Base-by-base conservation (phyloP, 2,797 vertebrate species). In the Poeciliopsis gracilis region DNA sequence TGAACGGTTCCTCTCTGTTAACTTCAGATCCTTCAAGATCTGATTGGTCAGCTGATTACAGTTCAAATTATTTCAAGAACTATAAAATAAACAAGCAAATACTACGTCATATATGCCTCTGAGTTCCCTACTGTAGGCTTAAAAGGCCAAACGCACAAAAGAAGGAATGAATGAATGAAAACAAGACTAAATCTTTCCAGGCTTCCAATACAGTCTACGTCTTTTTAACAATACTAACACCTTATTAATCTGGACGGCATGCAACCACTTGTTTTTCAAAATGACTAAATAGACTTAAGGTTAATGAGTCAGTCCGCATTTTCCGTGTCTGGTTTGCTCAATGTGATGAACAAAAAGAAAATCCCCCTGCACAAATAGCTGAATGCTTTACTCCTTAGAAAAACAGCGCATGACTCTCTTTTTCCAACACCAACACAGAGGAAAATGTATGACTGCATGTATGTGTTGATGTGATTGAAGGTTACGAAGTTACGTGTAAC, bases 401-500 rank as follows among this genome's bases (percentile, higher is more conserved):
- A 81, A 89, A 76, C 86, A 87, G 82, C 81, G 73, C 76, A 76
- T 77, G 74, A 81, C 69, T 79, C 12, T 46, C n/a, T 67, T 86
- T 79, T 85, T 80, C 87, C 78, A 63, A 79, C 18, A 82, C 66
- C 75, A 78, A 46, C 63, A 78, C n/a, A 4, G 76, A 49, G 41
- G 59, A 76, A 77, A 72, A 61, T 82, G 72, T 25, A 47, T 8
- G 9, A 77, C 23, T 25, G 36, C n/a, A 63, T 47, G 71, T 83
- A 23, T 45, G 47, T 57, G 41, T 8, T 41, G 73, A 77, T 38
- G 47, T 57, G 46, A 63, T 36, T 63, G 36, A 63, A 63, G 59
- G 59, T 87, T 81, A 86, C 75, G 73, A 79, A 80, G 81, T 70
- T 75, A 84, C 38, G 76, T 86, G 90, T 83, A 86, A 88, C 79